phyloP scores from a whole-genome alignment of 2,113 vertebrate genomes.

The Gallinago undulata region DNA sequence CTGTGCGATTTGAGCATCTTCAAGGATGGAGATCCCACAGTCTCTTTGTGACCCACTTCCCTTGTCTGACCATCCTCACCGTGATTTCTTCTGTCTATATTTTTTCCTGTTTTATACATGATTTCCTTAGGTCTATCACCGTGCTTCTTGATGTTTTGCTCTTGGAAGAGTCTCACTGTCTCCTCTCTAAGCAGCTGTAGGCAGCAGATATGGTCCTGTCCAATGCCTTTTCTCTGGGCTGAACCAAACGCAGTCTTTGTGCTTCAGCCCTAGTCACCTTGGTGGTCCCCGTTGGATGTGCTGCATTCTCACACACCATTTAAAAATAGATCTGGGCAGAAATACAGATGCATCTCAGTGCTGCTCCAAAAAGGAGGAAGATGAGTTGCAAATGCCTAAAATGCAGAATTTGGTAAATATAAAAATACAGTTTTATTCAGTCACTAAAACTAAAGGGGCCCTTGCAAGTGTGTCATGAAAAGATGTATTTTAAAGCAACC shows the following conservation, averaged over 20 bases:
- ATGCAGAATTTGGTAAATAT: background rate
- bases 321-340: background rate
- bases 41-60: background rate
- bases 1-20: background rate
- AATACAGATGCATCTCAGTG: background rate
- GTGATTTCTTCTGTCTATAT: background rate
- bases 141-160: background rate
- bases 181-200: background rate
- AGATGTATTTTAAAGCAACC: background rate
- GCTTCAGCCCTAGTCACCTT: background rate
- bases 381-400: background rate
- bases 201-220: background rate
- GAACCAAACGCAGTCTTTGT: background rate
- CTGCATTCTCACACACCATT: background rate
- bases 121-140: background rate
- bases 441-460: background rate
- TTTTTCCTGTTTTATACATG: fast-evolving
- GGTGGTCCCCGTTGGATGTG: background rate
- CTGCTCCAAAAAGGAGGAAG: background rate
- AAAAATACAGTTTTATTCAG: background rate
- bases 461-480: background rate
- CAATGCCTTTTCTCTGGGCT: background rate
- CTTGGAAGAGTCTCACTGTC: background rate
- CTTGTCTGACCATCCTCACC: background rate
- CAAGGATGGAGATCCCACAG: background rate